Base-by-base conservation (phyloP, 2,888 invertebrate genomes). In the Caenorhabditis sp. region DNA sequence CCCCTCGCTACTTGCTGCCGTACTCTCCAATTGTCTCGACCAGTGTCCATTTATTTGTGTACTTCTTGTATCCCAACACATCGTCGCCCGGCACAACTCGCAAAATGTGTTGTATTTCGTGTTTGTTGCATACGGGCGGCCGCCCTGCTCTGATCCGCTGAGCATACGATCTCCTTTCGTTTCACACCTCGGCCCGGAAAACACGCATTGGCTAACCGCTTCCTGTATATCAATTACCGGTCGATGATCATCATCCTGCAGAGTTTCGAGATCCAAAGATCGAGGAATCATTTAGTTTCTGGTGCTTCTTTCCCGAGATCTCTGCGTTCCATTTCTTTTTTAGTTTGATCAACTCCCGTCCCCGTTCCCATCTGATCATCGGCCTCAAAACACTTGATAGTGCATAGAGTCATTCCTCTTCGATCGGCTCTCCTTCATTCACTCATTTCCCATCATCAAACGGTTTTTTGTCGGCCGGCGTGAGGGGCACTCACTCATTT, bases 81-180 rank as follows among this genome's bases (percentile, higher is more conserved):
- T n/a, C 32, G 35, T 48, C 56, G 48, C 22, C 48, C 56, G 58
- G 56, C 59, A n/a, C n/a, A 52, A 66, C 66, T 66, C 58, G 41
- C n/a, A 46, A 41, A 68, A 68, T 68, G 68, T 68, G 68, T 68
- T 68, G 58, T 59, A 52, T 68, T 59, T 68, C 68, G 59, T 68
- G 59, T 68, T 58, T 68, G 58, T 59, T 68, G 68, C 50, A 58
- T 48, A 58, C 48, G 43, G 52, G 41, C 52, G 35, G 13, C 41
- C 41, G 53, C 27, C 39, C 39, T 65, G 65, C 37, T 55, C 52
- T 68, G 68, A 68, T 68, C 68, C 58, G 68, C 58, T 43, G 48
- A 56, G 66, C 66, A 68, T 68, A 68, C 66, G 66, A 68, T 68
- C 66, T 56, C 37, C 63, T 53, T 46, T 56, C 66, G 55, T 66